A percentile compares a stretch with the other conserved stretches of the same genome.
phyloP scores from a whole-genome alignment of 2,888 invertebrate species.

The Syritta pipiens region DNA sequence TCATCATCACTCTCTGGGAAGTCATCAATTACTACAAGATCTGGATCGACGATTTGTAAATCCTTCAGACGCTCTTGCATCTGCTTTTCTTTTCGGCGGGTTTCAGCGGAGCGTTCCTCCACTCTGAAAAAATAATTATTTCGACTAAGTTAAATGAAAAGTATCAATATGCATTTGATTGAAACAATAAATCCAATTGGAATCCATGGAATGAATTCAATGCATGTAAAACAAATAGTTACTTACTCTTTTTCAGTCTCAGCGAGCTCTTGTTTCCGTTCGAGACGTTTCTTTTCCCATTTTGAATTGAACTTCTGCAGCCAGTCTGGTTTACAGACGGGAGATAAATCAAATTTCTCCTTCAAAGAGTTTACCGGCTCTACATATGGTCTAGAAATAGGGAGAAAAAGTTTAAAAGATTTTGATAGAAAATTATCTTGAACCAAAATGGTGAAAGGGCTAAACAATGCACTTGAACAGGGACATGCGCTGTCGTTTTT shows the following conservation, averaged over 20 bases:
- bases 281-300: slow-evolving; percentile 78
- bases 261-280: slow-evolving; percentile 79
- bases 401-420: too few relatives aligned
- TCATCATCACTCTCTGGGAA: slow-evolving; percentile 80
- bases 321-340: slow-evolving; percentile 81
- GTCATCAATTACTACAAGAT: slow-evolving; percentile 80
- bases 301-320: slow-evolving; percentile 80
- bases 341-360: slow-evolving; percentile 81
- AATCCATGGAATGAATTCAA: background rate
- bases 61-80: slow-evolving; percentile 79
- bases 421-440: too few relatives aligned
- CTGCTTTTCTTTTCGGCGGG: slow-evolving; percentile 79
- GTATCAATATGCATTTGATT: background rate
- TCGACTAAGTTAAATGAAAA: slow-evolving; percentile 10
- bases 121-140: slow-evolving; percentile 69
- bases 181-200: background rate
- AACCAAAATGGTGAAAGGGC: too few relatives aligned
- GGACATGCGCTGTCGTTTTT: too few relatives aligned
- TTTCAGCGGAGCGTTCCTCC: slow-evolving; percentile 72
- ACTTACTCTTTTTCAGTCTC: slow-evolving; percentile 80
- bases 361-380: slow-evolving; percentile 81
- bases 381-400: slow-evolving; percentile 73
- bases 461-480: too few relatives aligned
- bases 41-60: slow-evolving; percentile 73
- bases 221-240: slow-evolving; percentile 45